Evolutionary conservation across 1,140 invertebrate genomes (phyloP), one percentile per base, ranked within the genome.

Genomic region (Chelonus insularis): DNA sequence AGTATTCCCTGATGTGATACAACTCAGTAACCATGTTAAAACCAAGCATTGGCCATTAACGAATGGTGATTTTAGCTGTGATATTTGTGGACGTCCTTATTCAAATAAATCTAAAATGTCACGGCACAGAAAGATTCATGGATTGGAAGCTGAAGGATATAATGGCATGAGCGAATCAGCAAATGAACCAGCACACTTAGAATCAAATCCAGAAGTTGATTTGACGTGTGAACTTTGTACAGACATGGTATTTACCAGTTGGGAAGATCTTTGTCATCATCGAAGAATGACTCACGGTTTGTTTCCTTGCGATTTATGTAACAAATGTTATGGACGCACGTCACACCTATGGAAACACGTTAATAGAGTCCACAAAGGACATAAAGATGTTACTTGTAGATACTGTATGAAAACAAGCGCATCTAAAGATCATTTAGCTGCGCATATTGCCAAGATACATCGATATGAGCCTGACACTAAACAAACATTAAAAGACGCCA

Each of bases 261-360:
- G 85, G 16, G 82, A 85, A 25, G 83, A 84, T 29, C 77, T 87
- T 7, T 82, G 82, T 47, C 79, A 82, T 56, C 86, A 87, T 68
- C 72, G 85, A n/a, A 72, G 83, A 54, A 75, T 77, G 12, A 68
- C 76, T 25, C 86, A 87, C 64, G 78, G 78, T 16, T 79, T 86
- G 2, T 85, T 85, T 57, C 85, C 86, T 1, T 87, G 86, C 62
- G 86, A 87, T 72, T 68, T 87, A 1, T 87, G 86, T 66, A 84
- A 83, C 60, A 87, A 87, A 64, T 86, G 82, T 58, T 87, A 87
- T 43, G 85, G 85, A 0, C 70, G 85, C 5, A 86, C 84, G 1
- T 86, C 86, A 2, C 86, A 87, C 64, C 65, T 88, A 5, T 87
- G 86, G 86, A 88, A 88, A 64, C 86, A 88, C 60, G 86, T 87